Evolutionary conservation across 2,888 invertebrate species (phyloP).

Genomic region (Tenthredo notha): DNA sequence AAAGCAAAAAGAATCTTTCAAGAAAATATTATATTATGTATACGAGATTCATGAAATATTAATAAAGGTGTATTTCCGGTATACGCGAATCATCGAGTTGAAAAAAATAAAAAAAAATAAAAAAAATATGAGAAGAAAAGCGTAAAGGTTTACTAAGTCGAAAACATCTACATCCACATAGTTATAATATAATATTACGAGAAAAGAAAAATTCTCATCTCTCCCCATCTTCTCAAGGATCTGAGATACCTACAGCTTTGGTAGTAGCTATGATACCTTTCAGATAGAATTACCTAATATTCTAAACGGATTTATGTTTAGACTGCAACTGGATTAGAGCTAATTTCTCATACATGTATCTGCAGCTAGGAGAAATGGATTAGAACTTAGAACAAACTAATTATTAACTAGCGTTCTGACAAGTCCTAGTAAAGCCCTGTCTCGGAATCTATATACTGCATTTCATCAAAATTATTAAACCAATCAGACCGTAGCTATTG

Average conservation of each 20-base stretch:
- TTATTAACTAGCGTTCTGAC: slow-evolving; percentile 69
- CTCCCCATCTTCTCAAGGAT: not conserved
- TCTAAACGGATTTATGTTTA: not conserved
- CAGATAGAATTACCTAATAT: not conserved
- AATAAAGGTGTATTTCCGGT: not conserved
- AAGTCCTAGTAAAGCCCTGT: not conserved
- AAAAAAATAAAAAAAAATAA: no score
- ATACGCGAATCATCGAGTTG: not conserved
- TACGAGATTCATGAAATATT: not conserved
- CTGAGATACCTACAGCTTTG: not conserved
- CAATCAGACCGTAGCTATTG: not conserved
- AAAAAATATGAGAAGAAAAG: not conserved
- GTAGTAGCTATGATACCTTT: not conserved
- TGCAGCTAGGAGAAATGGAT: slow-evolving; percentile 56
- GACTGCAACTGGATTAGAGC: not conserved
- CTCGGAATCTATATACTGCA: not conserved
- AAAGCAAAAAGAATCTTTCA: not conserved
- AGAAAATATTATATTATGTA: not conserved
- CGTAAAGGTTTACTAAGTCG: not conserved
- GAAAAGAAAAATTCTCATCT: not conserved
- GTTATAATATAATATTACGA: not conserved
- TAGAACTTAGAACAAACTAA: slow-evolving; percentile 71
- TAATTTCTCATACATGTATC: not conserved
- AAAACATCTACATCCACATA: not conserved
- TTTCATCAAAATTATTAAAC: not conserved